These are phyloP conservation scores for Hyaena hyaena DNA, from an alignment of 2,113 vertebrate species.

Conservation along the genomic window DNA sequence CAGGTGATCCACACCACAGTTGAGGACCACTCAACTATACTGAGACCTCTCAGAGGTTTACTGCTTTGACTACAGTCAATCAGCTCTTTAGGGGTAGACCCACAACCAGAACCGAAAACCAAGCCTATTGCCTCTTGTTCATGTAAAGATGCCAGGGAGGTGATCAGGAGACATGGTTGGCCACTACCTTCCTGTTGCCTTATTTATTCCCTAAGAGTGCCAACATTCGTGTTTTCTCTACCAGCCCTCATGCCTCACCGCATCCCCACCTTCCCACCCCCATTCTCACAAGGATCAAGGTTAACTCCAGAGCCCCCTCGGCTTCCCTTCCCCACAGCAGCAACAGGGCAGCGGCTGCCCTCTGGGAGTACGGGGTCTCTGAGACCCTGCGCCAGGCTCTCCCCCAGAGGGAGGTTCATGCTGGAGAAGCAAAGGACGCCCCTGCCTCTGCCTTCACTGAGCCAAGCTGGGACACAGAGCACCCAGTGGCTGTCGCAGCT, in stretches of 20 bases:
- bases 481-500: not conserved
- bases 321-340: not conserved
- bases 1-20: rapidly evolving
- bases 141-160: not conserved
- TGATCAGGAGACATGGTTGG: not conserved
- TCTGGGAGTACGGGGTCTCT: not conserved
- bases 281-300: not conserved
- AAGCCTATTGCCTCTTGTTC: not conserved
- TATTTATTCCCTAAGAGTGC: not conserved
- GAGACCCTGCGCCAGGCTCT: not conserved
- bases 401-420: not conserved
- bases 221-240: not conserved
- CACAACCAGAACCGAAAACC: not conserved
- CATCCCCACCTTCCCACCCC: not conserved
- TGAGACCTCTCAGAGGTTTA: not conserved
- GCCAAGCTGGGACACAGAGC: not conserved
- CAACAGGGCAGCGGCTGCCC: not conserved
- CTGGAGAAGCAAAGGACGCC: not conserved
- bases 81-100: not conserved
- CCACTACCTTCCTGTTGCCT: not conserved
- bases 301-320: not conserved
- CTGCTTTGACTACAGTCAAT: not conserved
- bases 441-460: not conserved
- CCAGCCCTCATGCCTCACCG: not conserved
- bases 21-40: not conserved